Conservation (phyloP, 2,888 invertebrate genomes). For the Erebia palarica region DNA sequence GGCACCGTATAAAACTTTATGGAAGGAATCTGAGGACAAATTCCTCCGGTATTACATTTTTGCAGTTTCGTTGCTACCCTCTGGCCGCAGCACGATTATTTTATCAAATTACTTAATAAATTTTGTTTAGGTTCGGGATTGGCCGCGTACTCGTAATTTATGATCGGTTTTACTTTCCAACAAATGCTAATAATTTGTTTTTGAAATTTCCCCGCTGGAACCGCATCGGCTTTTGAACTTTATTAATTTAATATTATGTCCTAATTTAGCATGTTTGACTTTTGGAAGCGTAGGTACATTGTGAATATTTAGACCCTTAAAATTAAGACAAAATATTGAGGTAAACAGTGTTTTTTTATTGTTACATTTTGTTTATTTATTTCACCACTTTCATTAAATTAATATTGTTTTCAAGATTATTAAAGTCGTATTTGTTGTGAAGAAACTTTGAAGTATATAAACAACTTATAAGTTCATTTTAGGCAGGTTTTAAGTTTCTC, state of each 20-base stretch:
- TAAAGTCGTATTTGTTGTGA: too few species aligned
- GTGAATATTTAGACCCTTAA: conserved; percentile 12
- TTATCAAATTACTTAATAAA: conserved; percentile 65
- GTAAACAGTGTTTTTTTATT: neutral
- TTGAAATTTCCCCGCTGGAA: conserved; percentile 53
- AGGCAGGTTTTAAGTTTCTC: too few species aligned
- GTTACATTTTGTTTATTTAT: neutral
- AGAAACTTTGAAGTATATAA: too few species aligned
- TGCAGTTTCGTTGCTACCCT: conserved; percentile 40
- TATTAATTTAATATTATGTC: conserved; percentile 57
- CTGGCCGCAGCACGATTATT: conserved; percentile 48
- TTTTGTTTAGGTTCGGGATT: conserved; percentile 61
- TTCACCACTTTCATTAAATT: neutral
- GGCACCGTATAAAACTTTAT: conserved; percentile 17
- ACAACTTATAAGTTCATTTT: too few species aligned
- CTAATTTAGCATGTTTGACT: conserved; percentile 51
- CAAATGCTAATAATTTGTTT: conserved; percentile 66
- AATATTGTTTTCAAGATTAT: neutral
- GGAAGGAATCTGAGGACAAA: conserved; percentile 31
- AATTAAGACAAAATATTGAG: conserved; percentile 12
- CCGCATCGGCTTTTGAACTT: conserved; percentile 56
- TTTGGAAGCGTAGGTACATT: conserved; percentile 36
- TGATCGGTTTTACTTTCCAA: conserved; percentile 66
- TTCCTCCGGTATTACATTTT: conserved; percentile 41
- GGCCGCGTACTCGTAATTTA: conserved; percentile 67